Evolutionary conservation across 64 coral and sea anemone genomes (phyloP), one percentile per base, ranked within the genome.

Genomic region (Acropora yongei): DNA sequence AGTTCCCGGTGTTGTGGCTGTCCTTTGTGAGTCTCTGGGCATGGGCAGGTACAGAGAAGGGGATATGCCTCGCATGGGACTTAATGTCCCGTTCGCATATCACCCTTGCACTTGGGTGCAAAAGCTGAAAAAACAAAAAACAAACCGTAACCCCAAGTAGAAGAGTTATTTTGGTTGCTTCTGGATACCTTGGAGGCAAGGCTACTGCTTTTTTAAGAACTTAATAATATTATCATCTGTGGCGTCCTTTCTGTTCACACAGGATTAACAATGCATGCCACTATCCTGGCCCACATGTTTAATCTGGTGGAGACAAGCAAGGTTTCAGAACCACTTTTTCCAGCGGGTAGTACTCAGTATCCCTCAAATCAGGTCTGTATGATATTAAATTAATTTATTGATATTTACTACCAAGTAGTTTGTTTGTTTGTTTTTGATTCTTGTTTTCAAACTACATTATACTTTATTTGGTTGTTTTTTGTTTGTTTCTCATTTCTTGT

Each of bases 251-350:
- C 14, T 8, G 12, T 79, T 50, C 82, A 18, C 8, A 0, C 40
- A 98, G 96, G 97, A 55, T 76, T 98, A 42, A 93, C 94, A 30
- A 95, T 96, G 94, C 97, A 98, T 77, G 97, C 97, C 5, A 98
- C 97, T 12, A 98, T 98, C 53, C 76, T 98, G 49, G 94, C 97
- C 49, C 97, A 98, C 74, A 96, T 98, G 94, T 98, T 98, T 61
- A 93, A 88, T 86, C 67, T 98, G 40, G 91, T 94, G 5, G 97
- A 98, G 73, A 67, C 88, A 66, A 85, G 85, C 66, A 98, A 98
- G 57, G 77, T 98, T 3, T 93, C 88, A 6, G 91, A 88, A 8
- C 84, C 94, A 44, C 87, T 98, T 6, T 99, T 96, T 63, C 77
- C 55, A 16, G 79, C 80, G 3, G 47, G 91, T 68, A 88, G 84